Base-by-base conservation (phyloP, 2,888 invertebrate species). In the Chalcosyrphus nemorum region DNA sequence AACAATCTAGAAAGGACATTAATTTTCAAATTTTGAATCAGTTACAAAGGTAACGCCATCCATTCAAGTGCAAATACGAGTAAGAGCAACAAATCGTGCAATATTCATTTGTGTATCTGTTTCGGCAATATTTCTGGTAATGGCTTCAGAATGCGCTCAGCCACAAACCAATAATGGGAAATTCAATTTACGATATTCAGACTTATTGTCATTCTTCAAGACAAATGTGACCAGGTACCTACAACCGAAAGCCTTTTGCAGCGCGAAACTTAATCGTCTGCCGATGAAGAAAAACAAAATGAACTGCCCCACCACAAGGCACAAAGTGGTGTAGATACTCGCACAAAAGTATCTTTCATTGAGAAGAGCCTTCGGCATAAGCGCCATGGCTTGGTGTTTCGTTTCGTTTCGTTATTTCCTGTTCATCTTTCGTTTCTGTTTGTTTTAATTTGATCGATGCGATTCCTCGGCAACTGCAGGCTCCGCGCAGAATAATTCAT, bases 391-490 rank as follows among this genome's bases (percentile, higher is more conserved):
- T 72, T 41, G 66, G n/a, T n/a, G n/a, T n/a, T n/a, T n/a, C n/a
- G n/a, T n/a, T n/a, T n/a, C 45, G 74, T 65, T 74, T 63, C 84
- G 57, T 84, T 84, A 84, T 84, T 84, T 84, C 78, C 84, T 78
- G 78, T 78, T 78, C 78, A 78, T 84, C 68, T 77, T 82, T 68
- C 66, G 66, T 78, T 78, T 82, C 82, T 84, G 84, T 84, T 78
- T 84, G 84, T 84, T 84, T 84, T 84, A 77, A 84, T 74, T 84
- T 84, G 78, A 84, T 78, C 84, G 82, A 82, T 82, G 77, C 77
- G 82, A 82, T 82, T 77, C 50, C 71, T 15, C 59, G 41, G 61
- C 63, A 35, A 78, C 84, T 74, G 68, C 72, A 65, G 84, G 63
- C n/a, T 77, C 61, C 54, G 70, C 54, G 70, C 47, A 35, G 74